Conservation (phyloP, 2,113 vertebrate species). For the Erinaceus europaeus region DNA sequence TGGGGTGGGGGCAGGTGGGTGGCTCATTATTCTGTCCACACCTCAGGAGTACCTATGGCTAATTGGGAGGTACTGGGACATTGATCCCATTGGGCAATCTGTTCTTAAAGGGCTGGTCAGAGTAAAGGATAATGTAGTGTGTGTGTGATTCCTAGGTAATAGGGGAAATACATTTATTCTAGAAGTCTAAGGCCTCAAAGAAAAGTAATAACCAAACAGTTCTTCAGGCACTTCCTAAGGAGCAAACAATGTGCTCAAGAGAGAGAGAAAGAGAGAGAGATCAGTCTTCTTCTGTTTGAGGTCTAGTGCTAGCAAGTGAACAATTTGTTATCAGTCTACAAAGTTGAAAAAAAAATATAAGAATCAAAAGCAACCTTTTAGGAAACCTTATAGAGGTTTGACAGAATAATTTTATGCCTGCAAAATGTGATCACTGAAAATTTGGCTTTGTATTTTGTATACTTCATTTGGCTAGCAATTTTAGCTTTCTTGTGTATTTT, state of each 20-base stretch:
- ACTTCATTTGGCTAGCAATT: slow-evolving; percentile 12
- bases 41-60: not conserved
- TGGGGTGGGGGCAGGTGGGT: too few species aligned
- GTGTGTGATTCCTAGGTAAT: not conserved
- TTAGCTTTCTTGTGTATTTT: not conserved
- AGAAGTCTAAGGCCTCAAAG: not conserved
- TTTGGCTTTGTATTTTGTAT: not conserved
- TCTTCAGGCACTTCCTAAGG: not conserved
- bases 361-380: not conserved
- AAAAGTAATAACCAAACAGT: not conserved
- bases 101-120: not conserved
- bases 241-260: not conserved
- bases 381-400: not conserved
- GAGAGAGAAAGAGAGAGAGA: too few species aligned
- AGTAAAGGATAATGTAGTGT: not conserved
- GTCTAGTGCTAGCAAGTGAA: too few species aligned
- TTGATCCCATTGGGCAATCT: not conserved
- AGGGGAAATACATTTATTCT: not conserved
- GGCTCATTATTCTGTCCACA: not conserved
- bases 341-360: not conserved
- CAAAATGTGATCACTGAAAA: slow-evolving; percentile 10
- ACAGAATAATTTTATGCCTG: not conserved
- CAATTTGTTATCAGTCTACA: not conserved
- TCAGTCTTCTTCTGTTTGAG: not conserved
- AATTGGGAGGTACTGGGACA: not conserved